Evolutionary conservation across 2,888 invertebrate genomes (phyloP).

Genomic region (Dicycla oo): DNA sequence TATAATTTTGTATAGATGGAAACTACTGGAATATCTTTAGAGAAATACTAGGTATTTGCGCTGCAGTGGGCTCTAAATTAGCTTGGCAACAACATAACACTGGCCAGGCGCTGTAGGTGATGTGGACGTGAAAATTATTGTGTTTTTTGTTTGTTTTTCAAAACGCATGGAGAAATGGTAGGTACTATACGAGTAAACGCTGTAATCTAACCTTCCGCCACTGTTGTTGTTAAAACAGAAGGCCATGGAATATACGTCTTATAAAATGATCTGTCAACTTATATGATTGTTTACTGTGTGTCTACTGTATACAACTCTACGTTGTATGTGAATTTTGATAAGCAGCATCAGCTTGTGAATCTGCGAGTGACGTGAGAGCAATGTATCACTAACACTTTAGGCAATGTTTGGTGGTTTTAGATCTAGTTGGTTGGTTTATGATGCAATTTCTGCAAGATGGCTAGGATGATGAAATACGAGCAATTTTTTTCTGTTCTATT

Average conservation of each 20-base stretch:
- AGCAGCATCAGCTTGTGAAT: constrained; percentile 26
- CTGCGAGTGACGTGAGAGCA: constrained; percentile 30
- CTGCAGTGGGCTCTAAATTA: no score
- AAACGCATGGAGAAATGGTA: background rate
- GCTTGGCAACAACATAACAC: background rate
- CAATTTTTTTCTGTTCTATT: background rate
- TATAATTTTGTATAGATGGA: no score
- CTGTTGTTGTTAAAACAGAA: constrained; percentile 35
- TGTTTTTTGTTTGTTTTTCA: background rate
- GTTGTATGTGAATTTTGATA: constrained; percentile 47
- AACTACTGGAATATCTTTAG: no score
- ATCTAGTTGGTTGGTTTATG: background rate
- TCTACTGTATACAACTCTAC: constrained; percentile 11
- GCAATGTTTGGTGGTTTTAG: background rate
- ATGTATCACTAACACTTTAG: constrained; percentile 10
- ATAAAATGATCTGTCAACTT: constrained; percentile 35
- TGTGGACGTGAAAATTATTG: background rate
- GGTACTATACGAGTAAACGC: background rate
- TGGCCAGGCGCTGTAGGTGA: background rate
- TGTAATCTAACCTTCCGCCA: constrained; percentile 18
- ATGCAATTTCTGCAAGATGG: background rate
- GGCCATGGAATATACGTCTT: constrained; percentile 30
- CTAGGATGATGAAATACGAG: background rate
- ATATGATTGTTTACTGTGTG: constrained; percentile 22
- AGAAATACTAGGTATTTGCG: background rate